Conservation (phyloP, 2,113 vertebrate species). For the Neomonachus schauinslandi region DNA sequence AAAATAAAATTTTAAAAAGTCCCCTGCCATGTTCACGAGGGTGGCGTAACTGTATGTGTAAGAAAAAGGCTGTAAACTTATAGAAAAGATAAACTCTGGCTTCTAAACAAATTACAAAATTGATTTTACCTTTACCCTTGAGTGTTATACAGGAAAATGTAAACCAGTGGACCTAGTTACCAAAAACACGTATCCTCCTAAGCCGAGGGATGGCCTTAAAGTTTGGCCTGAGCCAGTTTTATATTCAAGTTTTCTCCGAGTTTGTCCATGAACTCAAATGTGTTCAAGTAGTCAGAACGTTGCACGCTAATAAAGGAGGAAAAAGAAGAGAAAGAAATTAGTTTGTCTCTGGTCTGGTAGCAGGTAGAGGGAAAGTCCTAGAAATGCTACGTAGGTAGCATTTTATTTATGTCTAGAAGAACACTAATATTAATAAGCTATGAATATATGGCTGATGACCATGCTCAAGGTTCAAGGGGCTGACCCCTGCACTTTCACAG, state of each 20-base stretch:
- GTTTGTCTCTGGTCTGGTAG: background rate
- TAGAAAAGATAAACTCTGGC: conserved; percentile 75
- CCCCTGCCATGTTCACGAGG: conserved; percentile 61
- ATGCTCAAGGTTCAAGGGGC: background rate
- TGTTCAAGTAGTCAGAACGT: conserved; percentile 96
- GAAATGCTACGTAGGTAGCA: background rate
- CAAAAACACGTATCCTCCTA: background rate
- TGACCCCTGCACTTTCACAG: background rate
- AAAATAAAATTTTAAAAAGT: background rate
- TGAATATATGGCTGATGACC: background rate
- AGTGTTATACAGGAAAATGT: conserved; percentile 75
- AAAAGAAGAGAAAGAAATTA: conserved; percentile 56
- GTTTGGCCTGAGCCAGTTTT: conserved; percentile 92
- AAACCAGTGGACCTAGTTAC: conserved; percentile 70
- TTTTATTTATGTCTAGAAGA: background rate
- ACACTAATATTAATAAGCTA: background rate
- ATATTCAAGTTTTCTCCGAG: conserved; percentile 95
- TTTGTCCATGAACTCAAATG: conserved; percentile 99
- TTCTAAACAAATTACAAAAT: conserved; percentile 66
- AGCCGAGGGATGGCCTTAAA: conserved; percentile 84
- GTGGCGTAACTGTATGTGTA: conserved; percentile 42
- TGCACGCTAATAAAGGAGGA: conserved; percentile 86
- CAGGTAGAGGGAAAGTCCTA: background rate
- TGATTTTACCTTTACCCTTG: conserved; percentile 78
- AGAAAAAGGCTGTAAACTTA: conserved; percentile 74